Evolutionary conservation across 35 echinoderm and acorn worm genomes (phyloP).

Genomic region (Heliocidaris erythrogramma): DNA sequence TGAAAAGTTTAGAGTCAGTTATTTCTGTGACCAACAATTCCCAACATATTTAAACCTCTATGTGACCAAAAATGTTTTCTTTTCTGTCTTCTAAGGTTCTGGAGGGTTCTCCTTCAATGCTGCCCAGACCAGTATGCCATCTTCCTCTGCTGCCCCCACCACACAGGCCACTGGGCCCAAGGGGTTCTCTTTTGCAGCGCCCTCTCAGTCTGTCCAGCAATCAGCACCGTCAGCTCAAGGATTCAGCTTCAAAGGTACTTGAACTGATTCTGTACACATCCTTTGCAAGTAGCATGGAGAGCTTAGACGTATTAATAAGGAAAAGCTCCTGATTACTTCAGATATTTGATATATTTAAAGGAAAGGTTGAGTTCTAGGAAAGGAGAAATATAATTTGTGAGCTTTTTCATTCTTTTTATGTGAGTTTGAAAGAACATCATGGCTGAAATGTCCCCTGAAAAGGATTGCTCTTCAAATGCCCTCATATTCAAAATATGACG

Average conservation of each 20-base stretch:
- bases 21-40: neutral
- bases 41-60: neutral
- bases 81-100: neutral
- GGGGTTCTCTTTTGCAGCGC: conserved; percentile 21
- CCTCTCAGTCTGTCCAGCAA: neutral
- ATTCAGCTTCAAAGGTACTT: conserved; percentile 15
- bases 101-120: neutral
- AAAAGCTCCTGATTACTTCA: too few species aligned
- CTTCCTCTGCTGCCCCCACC: conserved; percentile 7
- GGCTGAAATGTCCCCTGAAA: too few species aligned
- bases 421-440: too few species aligned
- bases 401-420: too few species aligned
- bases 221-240: neutral
- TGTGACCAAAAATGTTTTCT: neutral
- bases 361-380: too few species aligned
- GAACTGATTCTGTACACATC: neutral
- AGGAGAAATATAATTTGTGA: too few species aligned
- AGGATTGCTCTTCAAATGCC: too few species aligned
- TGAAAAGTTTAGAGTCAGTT: too few species aligned
- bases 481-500: too few species aligned
- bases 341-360: too few species aligned
- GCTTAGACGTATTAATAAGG: too few species aligned
- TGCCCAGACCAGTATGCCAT: neutral
- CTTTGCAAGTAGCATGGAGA: neutral
- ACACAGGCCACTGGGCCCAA: neutral